Conservation (phyloP, 2,797 vertebrate genomes). For the Epinephelus awoara region DNA sequence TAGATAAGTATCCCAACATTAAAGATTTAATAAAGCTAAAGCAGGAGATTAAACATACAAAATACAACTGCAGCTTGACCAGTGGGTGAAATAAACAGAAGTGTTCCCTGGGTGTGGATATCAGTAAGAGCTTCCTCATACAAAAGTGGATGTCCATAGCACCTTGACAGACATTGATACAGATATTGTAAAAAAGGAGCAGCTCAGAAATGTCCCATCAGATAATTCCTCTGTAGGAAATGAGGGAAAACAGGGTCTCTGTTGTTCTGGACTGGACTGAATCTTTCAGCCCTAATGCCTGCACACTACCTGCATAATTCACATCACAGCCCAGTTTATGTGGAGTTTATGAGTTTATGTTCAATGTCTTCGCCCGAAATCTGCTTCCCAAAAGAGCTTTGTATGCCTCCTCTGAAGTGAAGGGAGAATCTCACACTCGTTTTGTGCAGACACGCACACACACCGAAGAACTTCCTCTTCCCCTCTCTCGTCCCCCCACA, state of each 20-base stretch:
- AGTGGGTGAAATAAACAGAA: slow-evolving; percentile 7
- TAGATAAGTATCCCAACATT: not conserved
- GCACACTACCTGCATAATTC: slow-evolving; percentile 54
- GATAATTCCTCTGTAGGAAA: slow-evolving; percentile 12
- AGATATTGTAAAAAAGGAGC: slow-evolving; percentile 25
- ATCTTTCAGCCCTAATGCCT: slow-evolving; percentile 35
- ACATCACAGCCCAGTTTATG: slow-evolving; percentile 25
- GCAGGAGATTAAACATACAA: slow-evolving; percentile 1
- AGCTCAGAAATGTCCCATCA: slow-evolving; percentile 2
- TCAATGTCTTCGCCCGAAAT: slow-evolving; percentile 46
- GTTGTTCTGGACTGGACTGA: slow-evolving; percentile 16
- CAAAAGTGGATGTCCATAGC: slow-evolving; percentile 12
- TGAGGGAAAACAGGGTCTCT: slow-evolving; percentile 3
- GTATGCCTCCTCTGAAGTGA: slow-evolving; percentile 40
- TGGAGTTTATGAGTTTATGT: slow-evolving; percentile 40
- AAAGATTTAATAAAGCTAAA: not conserved
- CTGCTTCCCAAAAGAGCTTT: slow-evolving; percentile 50
- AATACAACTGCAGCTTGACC: not conserved
- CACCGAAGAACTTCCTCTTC: slow-evolving; percentile 6
- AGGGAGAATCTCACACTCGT: slow-evolving; percentile 8
- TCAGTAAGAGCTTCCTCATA: slow-evolving; percentile 25
- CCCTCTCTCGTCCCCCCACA: slow-evolving; percentile 2
- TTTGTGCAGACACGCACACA: slow-evolving; percentile 19
- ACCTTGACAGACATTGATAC: slow-evolving; percentile 25
- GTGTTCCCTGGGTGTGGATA: slow-evolving; percentile 19